Evolutionary conservation across 2,888 invertebrate species (phyloP).

Genomic region (Meliscaeva auricollis): DNA sequence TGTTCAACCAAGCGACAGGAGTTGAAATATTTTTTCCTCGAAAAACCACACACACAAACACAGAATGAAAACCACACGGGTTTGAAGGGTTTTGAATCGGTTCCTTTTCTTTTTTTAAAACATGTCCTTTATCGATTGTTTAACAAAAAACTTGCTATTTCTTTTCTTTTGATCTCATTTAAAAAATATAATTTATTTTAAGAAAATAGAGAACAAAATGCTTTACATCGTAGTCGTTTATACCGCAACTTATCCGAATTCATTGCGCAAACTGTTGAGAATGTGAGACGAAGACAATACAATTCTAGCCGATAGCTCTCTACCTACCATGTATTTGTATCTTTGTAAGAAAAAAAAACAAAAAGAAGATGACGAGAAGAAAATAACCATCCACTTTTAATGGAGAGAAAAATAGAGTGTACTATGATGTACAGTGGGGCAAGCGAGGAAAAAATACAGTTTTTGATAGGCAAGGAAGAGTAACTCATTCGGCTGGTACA

Average conservation of each 20-base stretch:
- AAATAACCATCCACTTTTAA: too few relatives aligned
- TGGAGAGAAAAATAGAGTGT: too few relatives aligned
- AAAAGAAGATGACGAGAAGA: too few relatives aligned
- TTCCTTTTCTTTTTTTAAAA: neutral
- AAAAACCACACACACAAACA: constrained; percentile 7
- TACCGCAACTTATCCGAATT: constrained; percentile 65
- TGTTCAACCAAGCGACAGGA: constrained; percentile 12
- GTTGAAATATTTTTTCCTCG: neutral
- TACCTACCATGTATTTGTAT: too few relatives aligned
- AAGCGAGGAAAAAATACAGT: too few relatives aligned
- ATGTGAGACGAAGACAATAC: constrained; percentile 35
- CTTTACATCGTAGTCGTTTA: constrained; percentile 34
- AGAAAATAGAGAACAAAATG: neutral
- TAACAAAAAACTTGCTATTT: too few relatives aligned
- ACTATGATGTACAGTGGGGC: too few relatives aligned
- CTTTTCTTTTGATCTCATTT: neutral
- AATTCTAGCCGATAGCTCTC: too few relatives aligned
- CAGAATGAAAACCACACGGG: too few relatives aligned
- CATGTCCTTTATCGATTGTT: neutral
- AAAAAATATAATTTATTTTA: neutral
- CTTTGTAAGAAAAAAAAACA: too few relatives aligned
- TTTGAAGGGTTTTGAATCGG: neutral
- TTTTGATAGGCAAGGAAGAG: too few relatives aligned
- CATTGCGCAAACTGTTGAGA: constrained; percentile 70
- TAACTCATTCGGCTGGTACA: too few relatives aligned